These are phyloP conservation scores for Cantharis lateralis DNA, from an alignment of 2,888 invertebrate genomes.

Conservation along the genomic window DNA sequence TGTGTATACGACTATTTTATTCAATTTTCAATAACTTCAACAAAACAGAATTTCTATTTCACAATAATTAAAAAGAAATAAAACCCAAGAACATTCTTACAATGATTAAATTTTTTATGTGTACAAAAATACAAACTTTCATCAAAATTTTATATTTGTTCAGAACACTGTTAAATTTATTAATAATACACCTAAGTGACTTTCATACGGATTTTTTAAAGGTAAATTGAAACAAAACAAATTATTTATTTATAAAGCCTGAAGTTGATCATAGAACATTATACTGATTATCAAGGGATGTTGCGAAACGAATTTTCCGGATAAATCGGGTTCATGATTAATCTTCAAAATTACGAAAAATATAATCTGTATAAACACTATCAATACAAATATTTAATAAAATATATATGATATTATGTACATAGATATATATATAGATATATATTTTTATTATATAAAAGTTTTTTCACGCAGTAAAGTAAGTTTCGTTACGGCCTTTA, in stretches of 20 bases:
- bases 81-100: background rate
- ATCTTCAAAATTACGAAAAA: background rate
- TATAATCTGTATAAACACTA: background rate
- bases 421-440: too few species aligned
- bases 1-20: background rate
- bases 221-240: background rate
- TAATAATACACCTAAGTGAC: too few species aligned
- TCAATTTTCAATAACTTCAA: background rate
- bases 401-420: too few species aligned
- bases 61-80: background rate
- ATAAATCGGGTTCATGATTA: background rate
- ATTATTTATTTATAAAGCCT: background rate
- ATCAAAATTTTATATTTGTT: background rate
- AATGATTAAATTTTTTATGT: too few species aligned
- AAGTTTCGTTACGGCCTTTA: too few species aligned
- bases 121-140: too few species aligned
- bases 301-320: background rate
- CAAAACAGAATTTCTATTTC: background rate
- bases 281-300: background rate
- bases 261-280: background rate
- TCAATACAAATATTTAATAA: too few species aligned
- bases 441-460: too few species aligned
- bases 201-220: background rate
- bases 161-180: background rate
- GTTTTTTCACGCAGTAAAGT: too few species aligned